Conservation (phyloP, 2,888 invertebrate genomes). For the Melinaea marsaeus region DNA sequence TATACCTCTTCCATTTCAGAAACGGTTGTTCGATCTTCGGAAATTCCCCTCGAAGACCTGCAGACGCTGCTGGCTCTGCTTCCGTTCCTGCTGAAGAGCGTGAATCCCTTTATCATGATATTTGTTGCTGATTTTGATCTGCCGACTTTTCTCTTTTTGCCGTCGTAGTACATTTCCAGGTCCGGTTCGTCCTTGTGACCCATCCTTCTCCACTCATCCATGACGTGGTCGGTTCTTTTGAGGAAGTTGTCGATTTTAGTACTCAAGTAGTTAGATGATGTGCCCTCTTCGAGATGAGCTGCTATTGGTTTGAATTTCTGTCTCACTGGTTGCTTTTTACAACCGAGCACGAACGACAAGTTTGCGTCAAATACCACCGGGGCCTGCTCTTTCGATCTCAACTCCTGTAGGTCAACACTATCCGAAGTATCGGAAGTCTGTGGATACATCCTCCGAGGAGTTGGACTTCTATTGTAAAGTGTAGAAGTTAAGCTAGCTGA, state of each 20-base stretch:
- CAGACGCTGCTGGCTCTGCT: conserved; percentile 78
- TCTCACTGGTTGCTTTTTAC: conserved; percentile 82
- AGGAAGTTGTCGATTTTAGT: conserved; percentile 88
- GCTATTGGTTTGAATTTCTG: conserved; percentile 84
- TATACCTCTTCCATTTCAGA: conserved; percentile 81
- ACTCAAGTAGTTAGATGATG: conserved; percentile 86
- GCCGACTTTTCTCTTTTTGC: conserved; percentile 67
- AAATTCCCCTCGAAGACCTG: conserved; percentile 73
- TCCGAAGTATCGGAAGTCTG: conserved; percentile 74
- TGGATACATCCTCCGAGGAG: conserved; percentile 83
- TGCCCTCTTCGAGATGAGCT: conserved; percentile 85
- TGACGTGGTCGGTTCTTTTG: conserved; percentile 89
- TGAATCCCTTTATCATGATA: conserved; percentile 90
- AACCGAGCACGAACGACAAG: conserved; percentile 86
- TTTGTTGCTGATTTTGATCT: conserved; percentile 87
- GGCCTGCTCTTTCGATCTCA: conserved; percentile 82
- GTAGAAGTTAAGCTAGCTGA: conserved; percentile 66
- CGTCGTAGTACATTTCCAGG: conserved; percentile 53
- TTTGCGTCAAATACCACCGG: conserved; percentile 91
- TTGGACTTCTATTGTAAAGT: conserved; percentile 64
- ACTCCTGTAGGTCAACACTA: conserved; percentile 76
- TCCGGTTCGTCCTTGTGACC: conserved; percentile 79
- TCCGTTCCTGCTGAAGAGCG: conserved; percentile 77
- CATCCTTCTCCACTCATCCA: conserved; percentile 89
- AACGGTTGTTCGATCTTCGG: conserved; percentile 80